Conservation (phyloP, 2,797 vertebrate genomes). For the Megaceryle alcyon region DNA sequence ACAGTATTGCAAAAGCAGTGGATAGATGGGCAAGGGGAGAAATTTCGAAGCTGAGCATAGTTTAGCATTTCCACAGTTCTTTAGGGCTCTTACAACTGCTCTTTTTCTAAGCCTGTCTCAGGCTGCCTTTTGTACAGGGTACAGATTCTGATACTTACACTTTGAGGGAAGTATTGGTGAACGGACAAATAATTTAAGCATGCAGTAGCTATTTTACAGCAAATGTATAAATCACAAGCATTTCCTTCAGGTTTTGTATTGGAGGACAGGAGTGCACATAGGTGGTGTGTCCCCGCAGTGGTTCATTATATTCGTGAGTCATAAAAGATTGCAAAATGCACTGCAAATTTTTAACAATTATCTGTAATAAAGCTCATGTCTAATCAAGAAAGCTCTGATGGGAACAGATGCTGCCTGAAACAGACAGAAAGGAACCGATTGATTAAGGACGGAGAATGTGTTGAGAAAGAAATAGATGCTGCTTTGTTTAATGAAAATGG, state of each 20-base stretch:
- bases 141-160: background rate
- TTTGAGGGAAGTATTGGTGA: background rate
- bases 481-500: background rate
- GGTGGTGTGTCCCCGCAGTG: background rate
- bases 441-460: background rate
- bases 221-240: background rate
- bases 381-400: background rate
- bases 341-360: constrained; percentile 21
- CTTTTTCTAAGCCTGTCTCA: background rate
- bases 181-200: background rate
- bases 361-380: background rate
- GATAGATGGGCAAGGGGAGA: background rate
- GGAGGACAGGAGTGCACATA: background rate
- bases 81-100: background rate
- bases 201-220: background rate
- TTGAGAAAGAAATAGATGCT: constrained; percentile 13
- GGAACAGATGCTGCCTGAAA: constrained; percentile 10
- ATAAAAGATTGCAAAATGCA: background rate
- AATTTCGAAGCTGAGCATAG: background rate
- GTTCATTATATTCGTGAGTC: background rate
- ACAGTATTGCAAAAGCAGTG: background rate
- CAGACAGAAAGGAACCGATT: constrained; percentile 9
- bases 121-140: background rate
- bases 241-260: background rate
- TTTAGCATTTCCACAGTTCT: background rate